Evolutionary conservation across 2,888 invertebrate genomes (phyloP), one percentile per base, ranked within the genome.

Genomic region (Alentia gelatinosa): DNA sequence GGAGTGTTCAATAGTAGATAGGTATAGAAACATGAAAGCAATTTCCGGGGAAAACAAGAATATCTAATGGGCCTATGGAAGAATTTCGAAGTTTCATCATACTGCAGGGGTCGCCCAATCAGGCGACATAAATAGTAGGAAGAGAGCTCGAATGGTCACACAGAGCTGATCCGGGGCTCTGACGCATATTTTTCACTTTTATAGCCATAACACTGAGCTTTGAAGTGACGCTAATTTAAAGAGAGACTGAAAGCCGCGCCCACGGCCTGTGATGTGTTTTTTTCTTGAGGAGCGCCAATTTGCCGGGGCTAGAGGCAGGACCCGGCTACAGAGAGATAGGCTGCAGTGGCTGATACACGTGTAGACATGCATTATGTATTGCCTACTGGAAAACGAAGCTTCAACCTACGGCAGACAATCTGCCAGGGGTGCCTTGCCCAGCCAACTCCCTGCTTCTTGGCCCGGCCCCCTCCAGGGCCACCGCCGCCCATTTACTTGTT

Each of bases 341-440:
- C n/a, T 83, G 83, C 23, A 40, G 83, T 35, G 39, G 23, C 40
- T 37, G 83, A 30, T 5, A 39, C 83, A 83, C 19, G 83, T 83
- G 83, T 83, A 39, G 15, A 39, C 83, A 83, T 40, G 83, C 83
- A 83, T 83, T 83, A 83, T 83, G 83, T 40, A 83, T 83, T 37
- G 39, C 35, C 35, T 30, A 26, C 23, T 83, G 35, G 83, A 40
- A 39, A 83, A 39, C 23, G 68, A 30, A 68, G 68, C 68, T 68
- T 26, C 68, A 30, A 4, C 33, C 26, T 12, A 68, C 1, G 68
- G 68, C 26, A 68, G 68, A 68, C 68, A 68, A 68, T 68, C 33
- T 68, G 68, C 68, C 68, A 68, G 30, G 30, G 30, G 68, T 68
- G 68, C 5, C 56, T n/a, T 56, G 56, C 56, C 56, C 19, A 56